Percentiles rank a stretch among this genome's conserved stretches.
Evolutionary conservation across 2,888 invertebrate genomes (phyloP).

Genomic region (Nasonovia ribisnigri): DNA sequence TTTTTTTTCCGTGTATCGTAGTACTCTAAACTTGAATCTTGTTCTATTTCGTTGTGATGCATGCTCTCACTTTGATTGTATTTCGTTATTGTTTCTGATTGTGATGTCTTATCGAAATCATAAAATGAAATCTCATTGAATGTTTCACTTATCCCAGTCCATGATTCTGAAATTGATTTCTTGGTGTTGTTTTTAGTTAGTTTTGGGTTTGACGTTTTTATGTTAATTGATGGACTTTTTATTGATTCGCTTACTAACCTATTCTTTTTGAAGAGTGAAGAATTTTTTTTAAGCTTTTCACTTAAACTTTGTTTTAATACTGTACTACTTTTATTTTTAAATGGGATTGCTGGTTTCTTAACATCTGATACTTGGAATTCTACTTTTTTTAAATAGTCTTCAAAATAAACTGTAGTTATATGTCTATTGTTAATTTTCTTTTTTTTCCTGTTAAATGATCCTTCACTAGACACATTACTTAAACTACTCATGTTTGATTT

Average conservation of each 20-base stretch:
- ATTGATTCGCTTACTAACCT: neutral
- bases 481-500: neutral
- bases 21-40: neutral
- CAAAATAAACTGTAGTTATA: neutral
- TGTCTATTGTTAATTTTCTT: neutral
- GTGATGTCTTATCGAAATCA: neutral
- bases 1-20: neutral
- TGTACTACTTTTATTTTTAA: neutral
- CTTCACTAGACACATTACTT: neutral
- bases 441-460: neutral
- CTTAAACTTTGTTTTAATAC: neutral
- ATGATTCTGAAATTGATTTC: neutral
- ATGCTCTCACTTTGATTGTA: neutral
- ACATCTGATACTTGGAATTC: neutral
- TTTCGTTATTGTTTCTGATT: neutral
- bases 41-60: neutral
- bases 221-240: neutral
- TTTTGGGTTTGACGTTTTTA: neutral
- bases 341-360: neutral
- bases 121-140: constrained; percentile 10
- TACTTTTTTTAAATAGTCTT: neutral
- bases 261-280: neutral
- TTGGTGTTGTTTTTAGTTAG: neutral
- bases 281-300: neutral
- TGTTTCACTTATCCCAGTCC: neutral